These are phyloP conservation scores for Ormyrus rosae DNA, from an alignment of 2,888 invertebrate species.

Conservation along the genomic window DNA sequence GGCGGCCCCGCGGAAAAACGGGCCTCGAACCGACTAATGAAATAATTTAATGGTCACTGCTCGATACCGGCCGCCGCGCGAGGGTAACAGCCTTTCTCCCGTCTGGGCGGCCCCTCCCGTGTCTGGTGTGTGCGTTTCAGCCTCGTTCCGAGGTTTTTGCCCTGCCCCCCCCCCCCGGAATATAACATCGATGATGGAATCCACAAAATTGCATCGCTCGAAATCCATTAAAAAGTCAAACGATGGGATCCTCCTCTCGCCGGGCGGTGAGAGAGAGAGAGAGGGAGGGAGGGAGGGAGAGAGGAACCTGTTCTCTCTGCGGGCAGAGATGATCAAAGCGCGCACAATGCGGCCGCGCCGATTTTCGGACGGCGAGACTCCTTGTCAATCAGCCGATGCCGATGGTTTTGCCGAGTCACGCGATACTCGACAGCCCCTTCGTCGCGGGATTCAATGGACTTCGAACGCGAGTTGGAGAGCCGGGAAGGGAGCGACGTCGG, in stretches of 20 bases:
- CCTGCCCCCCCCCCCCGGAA: background rate
- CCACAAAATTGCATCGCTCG: slow-evolving; percentile 52
- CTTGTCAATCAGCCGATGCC: slow-evolving; percentile 5
- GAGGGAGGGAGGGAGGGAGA: background rate
- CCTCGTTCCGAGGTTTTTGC: slow-evolving; percentile 10
- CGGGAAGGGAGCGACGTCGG: background rate
- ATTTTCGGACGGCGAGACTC: background rate
- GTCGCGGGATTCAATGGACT: too few species aligned
- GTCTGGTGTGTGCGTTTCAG: background rate
- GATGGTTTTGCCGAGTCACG: slow-evolving; percentile 18
- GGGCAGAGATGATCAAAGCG: slow-evolving; percentile 12
- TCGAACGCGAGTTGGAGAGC: too few species aligned
- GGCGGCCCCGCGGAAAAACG: too few species aligned
- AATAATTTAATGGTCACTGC: slow-evolving; percentile 5
- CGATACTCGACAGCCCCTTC: background rate
- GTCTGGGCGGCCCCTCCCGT: slow-evolving; percentile 4
- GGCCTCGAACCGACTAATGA: background rate
- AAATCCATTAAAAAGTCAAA: slow-evolving; percentile 48
- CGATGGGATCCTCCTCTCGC: slow-evolving; percentile 17
- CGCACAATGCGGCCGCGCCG: background rate
- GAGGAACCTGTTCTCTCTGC: slow-evolving; percentile 23
- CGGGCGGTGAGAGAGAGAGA: background rate
- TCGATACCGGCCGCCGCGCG: background rate
- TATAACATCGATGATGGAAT: slow-evolving; percentile 21
- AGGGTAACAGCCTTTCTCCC: background rate